These are phyloP conservation scores for Myotis lucifugus DNA, from an alignment of 2,113 vertebrate genomes.

Conservation along the genomic window DNA sequence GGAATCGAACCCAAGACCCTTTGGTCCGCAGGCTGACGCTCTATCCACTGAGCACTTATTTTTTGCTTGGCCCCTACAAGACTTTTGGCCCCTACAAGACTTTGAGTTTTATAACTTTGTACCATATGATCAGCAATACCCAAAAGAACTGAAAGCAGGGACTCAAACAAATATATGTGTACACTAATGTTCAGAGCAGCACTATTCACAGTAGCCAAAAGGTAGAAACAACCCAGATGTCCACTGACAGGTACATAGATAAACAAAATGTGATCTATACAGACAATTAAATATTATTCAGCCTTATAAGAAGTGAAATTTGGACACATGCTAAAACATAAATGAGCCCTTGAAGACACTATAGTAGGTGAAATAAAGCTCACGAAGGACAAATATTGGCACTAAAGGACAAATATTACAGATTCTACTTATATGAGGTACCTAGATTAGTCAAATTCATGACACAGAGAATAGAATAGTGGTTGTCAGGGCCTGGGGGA, in stretches of 20 bases:
- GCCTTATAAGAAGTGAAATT: background rate
- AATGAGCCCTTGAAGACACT: background rate
- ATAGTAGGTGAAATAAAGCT: background rate
- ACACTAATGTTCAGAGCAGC: background rate
- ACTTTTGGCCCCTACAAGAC: background rate
- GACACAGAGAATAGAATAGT: background rate
- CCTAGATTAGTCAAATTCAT: background rate
- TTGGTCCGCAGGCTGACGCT: too few species aligned
- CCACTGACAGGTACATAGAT: background rate
- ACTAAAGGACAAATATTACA: background rate
- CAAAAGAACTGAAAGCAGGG: background rate
- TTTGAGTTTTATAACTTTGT: constrained; percentile 26
- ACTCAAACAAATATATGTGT: background rate
- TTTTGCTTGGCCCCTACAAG: background rate
- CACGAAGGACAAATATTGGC: background rate
- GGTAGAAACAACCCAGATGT: background rate
- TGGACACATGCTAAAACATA: background rate
- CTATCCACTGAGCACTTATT: background rate
- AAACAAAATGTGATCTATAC: background rate
- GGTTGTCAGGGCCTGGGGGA: background rate
- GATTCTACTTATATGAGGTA: background rate
- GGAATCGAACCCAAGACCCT: too few species aligned
- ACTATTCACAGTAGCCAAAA: background rate
- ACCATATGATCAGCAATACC: background rate
- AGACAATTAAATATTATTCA: background rate